These are phyloP conservation scores for Drosophila dunni DNA, from an alignment of 1,140 invertebrate genomes.

Conservation along the genomic window DNA sequence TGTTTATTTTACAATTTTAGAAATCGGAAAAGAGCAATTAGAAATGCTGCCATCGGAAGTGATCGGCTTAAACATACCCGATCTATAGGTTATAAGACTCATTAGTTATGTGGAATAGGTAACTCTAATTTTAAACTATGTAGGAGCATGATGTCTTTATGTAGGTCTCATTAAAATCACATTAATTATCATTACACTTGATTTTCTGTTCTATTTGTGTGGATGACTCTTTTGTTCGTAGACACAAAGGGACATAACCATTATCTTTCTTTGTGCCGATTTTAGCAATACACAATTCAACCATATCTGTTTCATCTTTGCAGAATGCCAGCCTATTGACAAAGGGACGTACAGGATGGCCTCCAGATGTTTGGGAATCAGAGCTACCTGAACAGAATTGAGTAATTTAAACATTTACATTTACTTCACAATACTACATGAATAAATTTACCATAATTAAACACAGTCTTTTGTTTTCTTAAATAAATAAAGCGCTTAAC, in stretches of 20 bases:
- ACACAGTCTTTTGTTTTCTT: not conserved
- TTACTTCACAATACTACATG: not conserved
- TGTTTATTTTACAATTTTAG: slow-evolving; percentile 15
- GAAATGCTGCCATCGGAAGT: not conserved
- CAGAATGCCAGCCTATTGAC: slow-evolving; percentile 86
- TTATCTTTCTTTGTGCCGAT: slow-evolving; percentile 1
- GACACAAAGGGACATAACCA: not conserved
- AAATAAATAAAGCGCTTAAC: not conserved
- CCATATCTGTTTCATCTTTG: slow-evolving; percentile 23
- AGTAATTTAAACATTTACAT: slow-evolving; percentile 12
- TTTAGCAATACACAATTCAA: slow-evolving; percentile 12
- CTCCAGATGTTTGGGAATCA: slow-evolving; percentile 97
- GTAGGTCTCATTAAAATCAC: no score
- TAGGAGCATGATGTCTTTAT: no score
- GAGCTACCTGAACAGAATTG: slow-evolving; percentile 89
- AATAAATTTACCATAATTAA: slow-evolving; percentile 7
- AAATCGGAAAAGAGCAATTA: not conserved
- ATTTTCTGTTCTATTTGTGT: no score
- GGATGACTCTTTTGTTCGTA: not conserved
- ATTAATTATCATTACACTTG: no score
- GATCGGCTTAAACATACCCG: not conserved
- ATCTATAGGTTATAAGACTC: no score
- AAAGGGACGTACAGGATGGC: slow-evolving; percentile 95
- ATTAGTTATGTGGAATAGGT: no score
- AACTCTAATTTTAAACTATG: no score